A percentile compares a stretch with the other conserved stretches of the same genome.
Evolutionary conservation across 2,888 invertebrate genomes (phyloP).

Genomic region (Scaptodrosophila latifasciaeformis): DNA sequence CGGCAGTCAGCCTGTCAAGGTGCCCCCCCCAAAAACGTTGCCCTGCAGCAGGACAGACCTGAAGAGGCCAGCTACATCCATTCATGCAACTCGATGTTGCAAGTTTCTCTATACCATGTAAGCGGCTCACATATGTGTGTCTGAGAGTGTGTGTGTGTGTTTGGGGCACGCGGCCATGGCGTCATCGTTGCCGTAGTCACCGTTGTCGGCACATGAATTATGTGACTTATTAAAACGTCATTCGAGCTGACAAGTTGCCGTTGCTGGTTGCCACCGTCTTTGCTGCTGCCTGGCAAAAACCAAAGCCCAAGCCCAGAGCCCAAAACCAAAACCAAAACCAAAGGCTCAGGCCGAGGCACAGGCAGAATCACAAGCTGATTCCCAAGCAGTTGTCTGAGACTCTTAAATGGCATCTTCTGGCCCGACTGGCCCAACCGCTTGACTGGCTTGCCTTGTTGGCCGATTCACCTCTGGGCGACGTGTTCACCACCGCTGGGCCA

Average conservation of each 20-base stretch:
- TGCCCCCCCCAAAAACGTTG: slow-evolving; percentile 44
- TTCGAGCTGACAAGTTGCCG: slow-evolving; percentile 65
- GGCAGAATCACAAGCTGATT: too few relatives aligned
- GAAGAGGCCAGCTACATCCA: not conserved
- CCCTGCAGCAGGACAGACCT: slow-evolving; percentile 12
- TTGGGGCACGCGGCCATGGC: slow-evolving; percentile 31
- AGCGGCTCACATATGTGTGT: not conserved
- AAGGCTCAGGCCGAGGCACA: not conserved
- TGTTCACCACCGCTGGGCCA: not conserved
- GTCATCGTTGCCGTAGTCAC: slow-evolving; percentile 10
- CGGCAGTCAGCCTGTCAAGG: slow-evolving; percentile 34
- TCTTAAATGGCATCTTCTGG: too few relatives aligned
- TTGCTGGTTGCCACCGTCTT: slow-evolving; percentile 49
- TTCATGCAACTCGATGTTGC: slow-evolving; percentile 19
- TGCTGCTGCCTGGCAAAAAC: too few relatives aligned
- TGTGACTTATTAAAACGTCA: slow-evolving; percentile 72
- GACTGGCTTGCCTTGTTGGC: not conserved
- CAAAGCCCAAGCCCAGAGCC: not conserved
- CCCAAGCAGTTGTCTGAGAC: slow-evolving; percentile 4
- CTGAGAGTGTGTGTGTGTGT: not conserved
- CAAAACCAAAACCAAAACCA: not conserved
- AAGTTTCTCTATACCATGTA: slow-evolving; percentile 1
- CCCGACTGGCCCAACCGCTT: slow-evolving; percentile 9
- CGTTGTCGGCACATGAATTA: slow-evolving; percentile 59
- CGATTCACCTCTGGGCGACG: slow-evolving; percentile 18